phyloP scores from a whole-genome alignment of 37 sponge, comb jelly and placozoan species.

The Ephydatia muelleri region DNA sequence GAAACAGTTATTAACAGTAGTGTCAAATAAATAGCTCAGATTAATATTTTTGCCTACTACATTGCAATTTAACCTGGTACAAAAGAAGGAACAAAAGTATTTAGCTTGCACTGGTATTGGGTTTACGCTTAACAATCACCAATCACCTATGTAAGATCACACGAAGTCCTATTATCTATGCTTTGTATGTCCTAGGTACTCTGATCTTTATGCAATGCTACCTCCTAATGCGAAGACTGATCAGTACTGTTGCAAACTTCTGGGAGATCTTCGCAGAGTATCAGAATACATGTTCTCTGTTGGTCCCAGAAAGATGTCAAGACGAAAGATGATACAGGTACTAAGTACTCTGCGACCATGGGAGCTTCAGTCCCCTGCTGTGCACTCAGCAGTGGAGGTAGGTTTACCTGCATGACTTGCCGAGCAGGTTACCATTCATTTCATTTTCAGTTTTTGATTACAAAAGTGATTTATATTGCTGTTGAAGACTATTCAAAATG shows the following conservation, averaged over 20 bases:
- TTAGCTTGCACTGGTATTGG: too few species aligned
- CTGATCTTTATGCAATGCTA: slow-evolving; percentile 4
- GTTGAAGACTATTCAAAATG: slow-evolving; percentile 53
- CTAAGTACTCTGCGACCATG: slow-evolving; percentile 57
- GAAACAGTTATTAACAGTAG: too few species aligned
- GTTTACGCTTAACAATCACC: too few species aligned
- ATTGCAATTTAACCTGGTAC: too few species aligned
- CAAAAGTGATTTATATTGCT: slow-evolving; percentile 50
- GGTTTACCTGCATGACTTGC: too few species aligned
- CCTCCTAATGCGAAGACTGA: slow-evolving; percentile 26
- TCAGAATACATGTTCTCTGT: slow-evolving; percentile 35
- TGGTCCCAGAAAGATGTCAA: slow-evolving; percentile 58
- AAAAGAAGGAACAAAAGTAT: too few species aligned
- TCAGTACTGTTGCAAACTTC: slow-evolving; percentile 32
- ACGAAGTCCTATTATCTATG: too few species aligned
- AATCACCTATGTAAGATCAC: too few species aligned
- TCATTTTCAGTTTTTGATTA: slow-evolving; percentile 28
- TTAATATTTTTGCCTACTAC: too few species aligned
- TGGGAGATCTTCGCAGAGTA: slow-evolving; percentile 9
- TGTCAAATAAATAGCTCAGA: too few species aligned
- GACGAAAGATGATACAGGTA: slow-evolving; percentile 44
- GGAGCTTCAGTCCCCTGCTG: slow-evolving; percentile 51
- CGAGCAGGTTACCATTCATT: neutral
- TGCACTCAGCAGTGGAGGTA: slow-evolving; percentile 58
- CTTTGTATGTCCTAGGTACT: slow-evolving; percentile 6